Evolutionary conservation across 1,140 invertebrate species (phyloP).

Genomic region (Drosophila nikananu): DNA sequence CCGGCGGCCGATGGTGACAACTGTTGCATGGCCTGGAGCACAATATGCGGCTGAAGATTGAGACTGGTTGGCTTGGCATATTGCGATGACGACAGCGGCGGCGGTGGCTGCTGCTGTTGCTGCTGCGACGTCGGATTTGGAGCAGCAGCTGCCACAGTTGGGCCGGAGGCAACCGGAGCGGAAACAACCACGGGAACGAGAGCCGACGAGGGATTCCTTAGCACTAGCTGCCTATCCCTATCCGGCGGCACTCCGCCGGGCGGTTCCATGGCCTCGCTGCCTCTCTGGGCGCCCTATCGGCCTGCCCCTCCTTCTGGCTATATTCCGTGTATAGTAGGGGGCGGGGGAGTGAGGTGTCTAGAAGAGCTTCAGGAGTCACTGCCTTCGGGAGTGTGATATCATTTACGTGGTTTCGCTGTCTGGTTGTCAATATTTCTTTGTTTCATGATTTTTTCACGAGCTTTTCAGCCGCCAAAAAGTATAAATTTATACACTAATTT

Average conservation of each 20-base stretch:
- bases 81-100: neutral
- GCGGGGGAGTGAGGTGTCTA: constrained; percentile 1
- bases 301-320: constrained; percentile 15
- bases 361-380: constrained; percentile 11
- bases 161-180: constrained; percentile 11
- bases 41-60: constrained; percentile 32
- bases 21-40: constrained; percentile 39
- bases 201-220: constrained; percentile 37
- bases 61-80: constrained; percentile 54
- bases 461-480: neutral
- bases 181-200: constrained; percentile 31
- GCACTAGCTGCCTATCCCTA: constrained; percentile 66
- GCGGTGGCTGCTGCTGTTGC: neutral
- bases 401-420: constrained; percentile 15
- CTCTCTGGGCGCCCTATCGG: constrained; percentile 13
- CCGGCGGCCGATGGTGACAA: constrained; percentile 23
- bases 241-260: constrained; percentile 68
- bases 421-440: neutral
- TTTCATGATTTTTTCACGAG: constrained; percentile 15
- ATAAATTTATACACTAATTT: constrained; percentile 12
- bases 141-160: constrained; percentile 1
- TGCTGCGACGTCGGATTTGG: constrained; percentile 1
- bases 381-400: constrained; percentile 6
- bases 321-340: constrained; percentile 3
- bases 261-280: constrained; percentile 73